phyloP scores from a whole-genome alignment of 2,797 vertebrate genomes.

The Podargus strigoides region DNA sequence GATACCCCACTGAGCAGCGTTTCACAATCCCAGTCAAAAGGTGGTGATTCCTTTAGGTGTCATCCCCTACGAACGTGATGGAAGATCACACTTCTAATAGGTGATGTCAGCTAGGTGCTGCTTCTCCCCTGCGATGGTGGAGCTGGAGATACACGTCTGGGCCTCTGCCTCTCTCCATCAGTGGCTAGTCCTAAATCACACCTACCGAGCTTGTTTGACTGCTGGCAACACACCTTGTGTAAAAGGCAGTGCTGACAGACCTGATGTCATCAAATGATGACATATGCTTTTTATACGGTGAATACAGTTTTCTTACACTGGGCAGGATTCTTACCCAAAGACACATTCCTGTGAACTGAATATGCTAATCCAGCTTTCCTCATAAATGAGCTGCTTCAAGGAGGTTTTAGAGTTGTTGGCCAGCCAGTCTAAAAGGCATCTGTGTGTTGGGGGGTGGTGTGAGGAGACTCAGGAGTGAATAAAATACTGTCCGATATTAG shows the following conservation, averaged over 20 bases:
- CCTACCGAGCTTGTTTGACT: background rate
- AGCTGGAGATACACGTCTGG: background rate
- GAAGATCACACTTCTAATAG: background rate
- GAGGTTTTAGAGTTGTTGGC: background rate
- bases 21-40: background rate
- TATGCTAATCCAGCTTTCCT: background rate
- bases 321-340: slow-evolving; percentile 23
- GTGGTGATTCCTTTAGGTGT: background rate
- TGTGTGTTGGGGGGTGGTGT: slow-evolving; percentile 2
- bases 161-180: background rate
- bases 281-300: background rate
- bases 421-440: slow-evolving; percentile 26
- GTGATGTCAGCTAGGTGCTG: background rate
- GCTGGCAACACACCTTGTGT: background rate
- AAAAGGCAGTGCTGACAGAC: background rate
- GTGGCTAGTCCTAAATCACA: background rate
- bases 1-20: background rate
- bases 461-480: background rate
- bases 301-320: background rate
- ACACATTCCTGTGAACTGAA: slow-evolving; percentile 23
- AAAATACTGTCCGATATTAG: slow-evolving; percentile 14
- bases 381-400: background rate
- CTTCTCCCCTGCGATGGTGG: background rate
- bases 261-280: background rate
- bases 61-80: accelerated